A percentile compares a stretch with the other conserved stretches of the same genome.
Evolutionary conservation across 2,888 invertebrate species (phyloP).

Genomic region (Thysanoteuthis rhombus): DNA sequence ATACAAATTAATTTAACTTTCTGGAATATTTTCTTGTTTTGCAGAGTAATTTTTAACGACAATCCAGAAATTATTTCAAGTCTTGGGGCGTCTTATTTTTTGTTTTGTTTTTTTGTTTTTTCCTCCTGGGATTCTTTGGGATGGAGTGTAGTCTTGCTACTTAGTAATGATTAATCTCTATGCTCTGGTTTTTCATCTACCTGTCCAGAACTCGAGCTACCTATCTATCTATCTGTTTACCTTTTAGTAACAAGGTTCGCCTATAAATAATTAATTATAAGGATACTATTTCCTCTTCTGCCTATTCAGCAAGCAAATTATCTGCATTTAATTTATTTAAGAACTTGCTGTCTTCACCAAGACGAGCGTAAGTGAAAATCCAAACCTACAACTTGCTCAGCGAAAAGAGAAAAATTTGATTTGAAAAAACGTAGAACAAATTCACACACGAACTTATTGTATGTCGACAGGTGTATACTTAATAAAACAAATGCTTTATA

Average conservation of each 20-base stretch:
- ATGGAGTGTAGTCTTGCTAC: no score
- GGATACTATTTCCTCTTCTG: not conserved
- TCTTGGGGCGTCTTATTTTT: not conserved
- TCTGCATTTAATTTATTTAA: not conserved
- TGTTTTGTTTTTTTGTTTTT: not conserved
- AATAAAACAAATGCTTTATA: not conserved
- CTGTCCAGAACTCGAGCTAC: not conserved
- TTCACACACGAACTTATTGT: not conserved
- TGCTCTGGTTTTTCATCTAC: no score
- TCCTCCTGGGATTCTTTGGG: not conserved
- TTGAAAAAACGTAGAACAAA: not conserved
- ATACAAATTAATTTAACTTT: not conserved
- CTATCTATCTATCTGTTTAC: not conserved
- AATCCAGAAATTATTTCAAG: not conserved
- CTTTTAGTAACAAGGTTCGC: no score
- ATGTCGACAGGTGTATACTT: not conserved
- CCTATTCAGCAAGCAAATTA: not conserved
- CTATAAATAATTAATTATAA: no score
- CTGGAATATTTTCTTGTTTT: not conserved
- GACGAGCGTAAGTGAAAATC: not conserved
- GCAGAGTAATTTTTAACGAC: not conserved
- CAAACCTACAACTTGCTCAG: not conserved
- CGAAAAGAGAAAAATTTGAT: not conserved
- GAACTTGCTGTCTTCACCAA: not conserved
- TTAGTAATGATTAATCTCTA: no score